Evolutionary conservation across 2,113 vertebrate species (phyloP).

Genomic region (Atrichornis clamosus): DNA sequence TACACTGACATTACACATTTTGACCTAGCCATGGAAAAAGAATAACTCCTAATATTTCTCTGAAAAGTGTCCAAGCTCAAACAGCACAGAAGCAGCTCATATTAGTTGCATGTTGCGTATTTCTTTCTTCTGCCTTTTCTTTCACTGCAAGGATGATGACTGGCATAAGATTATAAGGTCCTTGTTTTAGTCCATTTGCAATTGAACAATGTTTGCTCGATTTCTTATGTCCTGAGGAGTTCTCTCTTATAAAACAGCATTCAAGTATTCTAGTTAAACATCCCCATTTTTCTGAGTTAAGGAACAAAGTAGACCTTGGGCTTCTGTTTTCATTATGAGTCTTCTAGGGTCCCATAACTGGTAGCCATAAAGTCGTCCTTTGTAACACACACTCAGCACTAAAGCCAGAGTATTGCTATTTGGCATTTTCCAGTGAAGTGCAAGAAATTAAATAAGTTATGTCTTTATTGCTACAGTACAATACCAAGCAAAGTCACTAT

Average conservation of each 20-base stretch:
- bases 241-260: constrained; percentile 71
- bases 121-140: constrained; percentile 45
- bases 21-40: constrained; percentile 69
- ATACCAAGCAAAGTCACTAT: constrained; percentile 67
- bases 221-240: constrained; percentile 68
- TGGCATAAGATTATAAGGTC: constrained; percentile 21
- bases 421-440: constrained; percentile 81
- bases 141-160: constrained; percentile 32
- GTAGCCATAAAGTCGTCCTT: constrained; percentile 41
- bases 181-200: constrained; percentile 54
- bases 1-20: constrained; percentile 75
- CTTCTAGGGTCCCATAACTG: constrained; percentile 36
- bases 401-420: constrained; percentile 78
- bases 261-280: constrained; percentile 75
- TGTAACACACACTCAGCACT: constrained; percentile 69
- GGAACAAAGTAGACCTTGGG: constrained; percentile 53
- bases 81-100: constrained; percentile 43
- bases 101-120: constrained; percentile 28
- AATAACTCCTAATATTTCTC: constrained; percentile 69
- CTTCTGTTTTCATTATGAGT: constrained; percentile 30
- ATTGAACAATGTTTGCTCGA: constrained; percentile 38
- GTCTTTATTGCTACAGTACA: constrained; percentile 74
- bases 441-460: constrained; percentile 79
- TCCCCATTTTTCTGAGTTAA: constrained; percentile 65
- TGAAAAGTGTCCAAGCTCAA: constrained; percentile 68